Conservation (phyloP, 1,140 invertebrate species). For the Hirudo medicinalis region DNA sequence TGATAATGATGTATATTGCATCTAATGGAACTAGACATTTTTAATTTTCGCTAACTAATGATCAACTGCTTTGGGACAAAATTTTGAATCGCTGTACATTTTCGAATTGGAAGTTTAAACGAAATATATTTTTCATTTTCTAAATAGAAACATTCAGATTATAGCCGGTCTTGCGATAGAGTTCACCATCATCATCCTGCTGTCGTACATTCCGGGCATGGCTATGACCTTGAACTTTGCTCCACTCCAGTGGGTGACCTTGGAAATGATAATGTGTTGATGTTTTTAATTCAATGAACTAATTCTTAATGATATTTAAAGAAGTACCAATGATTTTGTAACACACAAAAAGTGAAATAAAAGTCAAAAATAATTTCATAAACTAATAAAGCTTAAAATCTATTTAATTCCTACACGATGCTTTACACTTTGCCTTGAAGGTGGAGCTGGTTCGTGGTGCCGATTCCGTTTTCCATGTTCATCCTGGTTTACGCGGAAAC, state of each 20-base stretch:
- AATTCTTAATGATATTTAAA: not conserved
- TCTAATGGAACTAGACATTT: too few relatives aligned
- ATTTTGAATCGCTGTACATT: not conserved
- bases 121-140: not conserved
- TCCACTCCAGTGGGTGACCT: slow-evolving; percentile 14
- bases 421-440: not conserved
- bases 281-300: not conserved
- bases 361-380: not conserved
- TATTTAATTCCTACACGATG: not conserved
- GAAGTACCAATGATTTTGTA: not conserved
- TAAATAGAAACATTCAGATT: not conserved
- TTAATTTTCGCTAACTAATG: too few relatives aligned
- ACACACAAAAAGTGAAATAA: not conserved
- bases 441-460: slow-evolving; percentile 15
- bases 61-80: too few relatives aligned
- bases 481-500: slow-evolving; percentile 16
- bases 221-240: slow-evolving; percentile 13
- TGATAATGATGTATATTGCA: too few relatives aligned
- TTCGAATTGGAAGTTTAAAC: not conserved
- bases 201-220: slow-evolving; percentile 9
- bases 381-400: not conserved
- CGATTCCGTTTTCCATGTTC: slow-evolving; percentile 11
- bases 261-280: not conserved
- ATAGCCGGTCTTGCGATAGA: not conserved
- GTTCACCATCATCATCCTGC: not conserved